These are phyloP conservation scores for Polydesmus complanatus DNA, from an alignment of 2,888 invertebrate genomes.

Conservation along the genomic window DNA sequence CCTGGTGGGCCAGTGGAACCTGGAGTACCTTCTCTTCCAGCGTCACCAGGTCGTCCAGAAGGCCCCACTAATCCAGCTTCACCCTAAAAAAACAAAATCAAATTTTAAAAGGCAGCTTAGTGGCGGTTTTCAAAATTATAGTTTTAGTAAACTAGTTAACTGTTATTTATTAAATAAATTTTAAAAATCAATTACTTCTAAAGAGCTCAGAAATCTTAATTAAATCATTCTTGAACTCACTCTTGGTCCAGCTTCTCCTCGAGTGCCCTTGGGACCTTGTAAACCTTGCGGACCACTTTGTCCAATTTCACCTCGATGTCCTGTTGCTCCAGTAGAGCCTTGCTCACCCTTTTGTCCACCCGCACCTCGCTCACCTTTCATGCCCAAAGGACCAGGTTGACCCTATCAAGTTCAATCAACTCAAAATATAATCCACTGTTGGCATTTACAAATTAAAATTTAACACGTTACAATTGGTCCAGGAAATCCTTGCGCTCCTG, in stretches of 20 bases:
- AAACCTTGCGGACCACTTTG: constrained; percentile 46
- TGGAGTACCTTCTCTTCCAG: constrained; percentile 54
- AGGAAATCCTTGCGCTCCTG: constrained; percentile 44
- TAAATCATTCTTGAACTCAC: constrained; percentile 11
- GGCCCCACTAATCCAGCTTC: constrained; percentile 59
- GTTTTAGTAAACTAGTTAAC: no score
- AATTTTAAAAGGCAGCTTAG: not conserved
- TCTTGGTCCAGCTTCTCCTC: constrained; percentile 60
- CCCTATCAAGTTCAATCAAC: constrained; percentile 33
- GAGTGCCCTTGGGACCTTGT: constrained; percentile 54
- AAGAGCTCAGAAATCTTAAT: not conserved
- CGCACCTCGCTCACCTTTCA: constrained; percentile 58
- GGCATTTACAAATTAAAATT: not conserved
- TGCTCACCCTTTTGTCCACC: constrained; percentile 58
- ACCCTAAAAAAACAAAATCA: constrained; percentile 33
- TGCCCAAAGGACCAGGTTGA: constrained; percentile 50
- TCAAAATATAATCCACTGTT: not conserved
- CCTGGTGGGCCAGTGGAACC: constrained; percentile 56
- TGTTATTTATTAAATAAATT: no score
- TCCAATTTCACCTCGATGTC: constrained; percentile 29
- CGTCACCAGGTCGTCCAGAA: constrained; percentile 60
- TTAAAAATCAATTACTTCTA: not conserved
- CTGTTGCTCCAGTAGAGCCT: constrained; percentile 48
- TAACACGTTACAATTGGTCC: constrained; percentile 42
- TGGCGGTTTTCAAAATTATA: no score